Percentiles rank a stretch among this genome's conserved stretches.
phyloP scores from a whole-genome alignment of 2,113 vertebrate genomes.

The Neogobius melanostomus region DNA sequence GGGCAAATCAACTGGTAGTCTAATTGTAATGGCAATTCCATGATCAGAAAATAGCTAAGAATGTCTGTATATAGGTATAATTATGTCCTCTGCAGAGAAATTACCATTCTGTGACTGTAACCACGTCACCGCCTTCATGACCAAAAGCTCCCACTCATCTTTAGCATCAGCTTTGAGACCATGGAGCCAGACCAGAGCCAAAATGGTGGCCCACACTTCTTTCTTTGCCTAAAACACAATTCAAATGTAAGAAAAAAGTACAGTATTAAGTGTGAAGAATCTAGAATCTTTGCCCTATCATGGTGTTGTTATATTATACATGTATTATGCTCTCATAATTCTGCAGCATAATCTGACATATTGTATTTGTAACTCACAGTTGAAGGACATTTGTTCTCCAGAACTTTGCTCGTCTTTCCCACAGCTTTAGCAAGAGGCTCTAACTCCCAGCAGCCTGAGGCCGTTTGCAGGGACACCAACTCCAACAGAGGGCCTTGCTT shows the following conservation, averaged over 20 bases:
- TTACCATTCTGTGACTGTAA: conserved; percentile 68
- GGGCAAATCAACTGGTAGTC: neutral
- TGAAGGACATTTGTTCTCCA: conserved; percentile 47
- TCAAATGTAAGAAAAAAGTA: too few relatives aligned
- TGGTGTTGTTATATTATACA: too few relatives aligned
- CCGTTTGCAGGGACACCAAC: conserved; percentile 79
- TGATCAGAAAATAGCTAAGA: too few relatives aligned
- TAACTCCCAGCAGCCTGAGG: conserved; percentile 78
- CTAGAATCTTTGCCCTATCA: too few relatives aligned
- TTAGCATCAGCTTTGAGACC: conserved; percentile 60
- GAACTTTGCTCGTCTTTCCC: conserved; percentile 56
- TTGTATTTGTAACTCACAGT: conserved; percentile 48
- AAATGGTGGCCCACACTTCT: conserved; percentile 79
- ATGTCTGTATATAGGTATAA: too few relatives aligned
- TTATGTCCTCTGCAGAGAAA: neutral
- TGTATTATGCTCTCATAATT: too few relatives aligned
- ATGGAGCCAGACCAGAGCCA: conserved; percentile 83
- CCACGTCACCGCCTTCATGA: conserved; percentile 76
- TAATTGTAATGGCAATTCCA: neutral
- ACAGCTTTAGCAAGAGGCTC: conserved; percentile 65
- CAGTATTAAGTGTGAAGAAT: too few relatives aligned
- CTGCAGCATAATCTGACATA: neutral
- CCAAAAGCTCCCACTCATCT: conserved; percentile 78
- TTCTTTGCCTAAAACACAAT: conserved; percentile 49
- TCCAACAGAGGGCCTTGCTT: conserved; percentile 54